These are phyloP conservation scores for Dicrostonyx torquatus DNA, from an alignment of 2,797 vertebrate species.

Conservation along the genomic window DNA sequence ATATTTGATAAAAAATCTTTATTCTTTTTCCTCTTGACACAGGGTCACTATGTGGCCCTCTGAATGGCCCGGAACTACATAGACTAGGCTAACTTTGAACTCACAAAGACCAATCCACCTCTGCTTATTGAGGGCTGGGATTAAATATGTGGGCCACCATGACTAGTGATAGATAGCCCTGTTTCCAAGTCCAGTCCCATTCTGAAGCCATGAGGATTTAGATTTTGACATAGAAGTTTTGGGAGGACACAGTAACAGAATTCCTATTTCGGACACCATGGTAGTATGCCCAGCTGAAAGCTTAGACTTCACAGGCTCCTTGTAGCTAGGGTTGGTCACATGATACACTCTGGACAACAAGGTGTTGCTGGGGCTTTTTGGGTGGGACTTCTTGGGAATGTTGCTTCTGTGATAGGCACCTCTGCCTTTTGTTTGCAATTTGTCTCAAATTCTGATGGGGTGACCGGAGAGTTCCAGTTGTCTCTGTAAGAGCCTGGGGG, in stretches of 20 bases:
- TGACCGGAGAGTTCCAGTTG: neutral
- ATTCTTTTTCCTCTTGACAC: neutral
- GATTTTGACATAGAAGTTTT: neutral
- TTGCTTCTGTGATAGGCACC: neutral
- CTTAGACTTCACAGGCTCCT: neutral
- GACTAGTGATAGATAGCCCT: neutral
- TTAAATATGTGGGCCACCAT: neutral
- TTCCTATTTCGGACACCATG: neutral
- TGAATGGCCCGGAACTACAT: neutral
- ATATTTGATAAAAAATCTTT: conserved; percentile 8
- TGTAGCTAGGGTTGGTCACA: conserved; percentile 37
- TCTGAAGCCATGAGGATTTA: neutral
- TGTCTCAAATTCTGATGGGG: neutral
- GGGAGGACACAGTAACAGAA: neutral
- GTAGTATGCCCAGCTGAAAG: neutral
- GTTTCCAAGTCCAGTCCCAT: neutral
- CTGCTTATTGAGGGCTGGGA: neutral
- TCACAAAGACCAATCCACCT: neutral
- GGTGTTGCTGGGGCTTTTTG: neutral
- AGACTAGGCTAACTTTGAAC: neutral
- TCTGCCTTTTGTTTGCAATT: neutral
- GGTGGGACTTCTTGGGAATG: conserved; percentile 35
- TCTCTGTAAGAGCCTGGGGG: neutral
- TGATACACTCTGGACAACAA: neutral
- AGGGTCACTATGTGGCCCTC: neutral